Evolutionary conservation across 2,888 invertebrate species (phyloP).

Genomic region (Noctua janthe): DNA sequence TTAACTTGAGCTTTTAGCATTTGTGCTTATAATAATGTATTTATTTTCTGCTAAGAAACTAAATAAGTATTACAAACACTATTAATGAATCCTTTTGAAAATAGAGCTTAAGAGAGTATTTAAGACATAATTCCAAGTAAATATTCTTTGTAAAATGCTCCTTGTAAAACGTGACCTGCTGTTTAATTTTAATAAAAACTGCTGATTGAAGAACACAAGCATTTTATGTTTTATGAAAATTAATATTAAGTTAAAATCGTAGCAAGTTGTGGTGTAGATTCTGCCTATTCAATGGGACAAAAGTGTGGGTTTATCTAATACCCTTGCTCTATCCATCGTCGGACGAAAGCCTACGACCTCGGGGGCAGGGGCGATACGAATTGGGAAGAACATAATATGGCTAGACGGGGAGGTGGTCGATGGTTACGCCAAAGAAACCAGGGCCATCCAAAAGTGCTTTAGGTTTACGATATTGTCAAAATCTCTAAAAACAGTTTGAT

Average conservation of each 20-base stretch:
- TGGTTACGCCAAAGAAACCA: neutral
- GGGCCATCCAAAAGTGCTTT: neutral
- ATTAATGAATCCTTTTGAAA: no score
- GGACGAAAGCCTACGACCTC: no score
- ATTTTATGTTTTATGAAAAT: neutral
- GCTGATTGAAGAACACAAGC: neutral
- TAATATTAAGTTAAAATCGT: neutral
- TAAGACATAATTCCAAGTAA: no score
- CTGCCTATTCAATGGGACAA: neutral
- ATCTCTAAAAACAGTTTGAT: neutral
- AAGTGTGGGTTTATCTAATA: no score
- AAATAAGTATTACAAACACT: neutral
- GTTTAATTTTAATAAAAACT: neutral
- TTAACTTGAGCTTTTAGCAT: neutral
- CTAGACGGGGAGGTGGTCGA: neutral
- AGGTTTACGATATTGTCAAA: neutral
- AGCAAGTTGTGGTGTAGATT: no score
- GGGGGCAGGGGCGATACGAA: no score
- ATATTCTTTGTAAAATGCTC: neutral
- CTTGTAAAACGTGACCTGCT: neutral
- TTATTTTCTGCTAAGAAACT: neutral
- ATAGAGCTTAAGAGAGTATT: neutral
- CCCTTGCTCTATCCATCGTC: no score
- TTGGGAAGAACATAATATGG: no score
- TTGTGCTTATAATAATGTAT: neutral